A percentile compares a stretch with the other conserved stretches of the same genome.
Evolutionary conservation across 1,140 invertebrate genomes (phyloP).

Genomic region (Microplitis mediator): DNA sequence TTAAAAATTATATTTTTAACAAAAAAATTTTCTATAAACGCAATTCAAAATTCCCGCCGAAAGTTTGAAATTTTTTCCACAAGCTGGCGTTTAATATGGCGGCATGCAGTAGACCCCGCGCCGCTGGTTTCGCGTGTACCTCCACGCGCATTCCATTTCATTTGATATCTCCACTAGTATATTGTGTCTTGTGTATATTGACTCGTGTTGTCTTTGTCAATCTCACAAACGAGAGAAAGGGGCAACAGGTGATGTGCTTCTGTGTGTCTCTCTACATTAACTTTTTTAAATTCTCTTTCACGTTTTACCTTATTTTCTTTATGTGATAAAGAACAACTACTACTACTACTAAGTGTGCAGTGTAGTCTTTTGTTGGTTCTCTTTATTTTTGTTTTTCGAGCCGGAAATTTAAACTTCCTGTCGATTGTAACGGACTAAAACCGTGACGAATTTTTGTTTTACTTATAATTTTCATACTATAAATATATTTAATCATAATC

Average conservation of each 20-base stretch:
- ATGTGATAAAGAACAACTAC: not conserved
- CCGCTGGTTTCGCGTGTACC: not conserved
- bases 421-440: conserved; percentile 11
- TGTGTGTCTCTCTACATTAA: not conserved
- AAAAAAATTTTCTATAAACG: not conserved
- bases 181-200: not conserved
- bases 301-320: not conserved
- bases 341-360: not conserved
- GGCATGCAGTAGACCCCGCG: not conserved
- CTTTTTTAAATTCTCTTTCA: not conserved
- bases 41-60: not conserved
- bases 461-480: not conserved
- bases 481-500: not conserved
- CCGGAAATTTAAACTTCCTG: conserved; percentile 20
- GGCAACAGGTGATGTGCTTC: conserved; percentile 18
- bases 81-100: not conserved
- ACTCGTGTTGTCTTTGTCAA: conserved; percentile 6
- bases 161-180: conserved; percentile 18
- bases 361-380: conserved; percentile 14
- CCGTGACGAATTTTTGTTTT: conserved; percentile 6
- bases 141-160: conserved; percentile 8
- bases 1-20: not conserved
- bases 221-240: not conserved
- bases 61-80: not conserved
- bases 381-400: conserved; percentile 10